A percentile compares a stretch with the other conserved stretches of the same genome.
phyloP scores from a whole-genome alignment of 2,797 vertebrate genomes.

The Helostoma temminkii region DNA sequence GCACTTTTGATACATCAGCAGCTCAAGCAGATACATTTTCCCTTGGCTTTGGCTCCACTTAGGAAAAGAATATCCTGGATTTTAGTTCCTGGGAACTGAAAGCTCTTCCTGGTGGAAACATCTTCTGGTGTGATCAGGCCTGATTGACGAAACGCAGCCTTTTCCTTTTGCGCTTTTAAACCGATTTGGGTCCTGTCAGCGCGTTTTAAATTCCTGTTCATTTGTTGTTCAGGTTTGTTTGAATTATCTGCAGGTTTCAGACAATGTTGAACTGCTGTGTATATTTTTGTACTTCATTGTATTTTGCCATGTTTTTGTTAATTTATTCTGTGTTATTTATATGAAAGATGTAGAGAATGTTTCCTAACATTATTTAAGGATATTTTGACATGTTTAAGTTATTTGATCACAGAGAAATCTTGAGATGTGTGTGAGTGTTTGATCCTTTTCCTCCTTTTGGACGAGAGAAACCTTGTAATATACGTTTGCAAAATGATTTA shows the following conservation, averaged over 20 bases:
- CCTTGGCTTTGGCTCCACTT: too few species aligned
- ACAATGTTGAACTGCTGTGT: slow-evolving; percentile 78
- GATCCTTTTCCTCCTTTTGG: slow-evolving; percentile 70
- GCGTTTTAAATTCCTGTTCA: slow-evolving; percentile 37
- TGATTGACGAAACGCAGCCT: slow-evolving; percentile 8
- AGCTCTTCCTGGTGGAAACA: too few species aligned
- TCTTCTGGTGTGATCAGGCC: slow-evolving; percentile 57
- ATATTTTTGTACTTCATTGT: slow-evolving; percentile 84
- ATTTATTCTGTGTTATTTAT: slow-evolving; percentile 89
- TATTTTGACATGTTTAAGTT: slow-evolving; percentile 79
- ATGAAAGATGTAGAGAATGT: slow-evolving; percentile 84
- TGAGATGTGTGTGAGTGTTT: slow-evolving; percentile 69
- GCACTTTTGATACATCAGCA: too few species aligned
- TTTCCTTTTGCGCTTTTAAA: slow-evolving; percentile 62
- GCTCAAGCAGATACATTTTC: too few species aligned
- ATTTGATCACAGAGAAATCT: slow-evolving; percentile 71
- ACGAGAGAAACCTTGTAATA: slow-evolving; percentile 81
- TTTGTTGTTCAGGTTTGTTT: slow-evolving; percentile 60
- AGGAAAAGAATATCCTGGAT: too few species aligned
- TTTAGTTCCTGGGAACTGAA: too few species aligned
- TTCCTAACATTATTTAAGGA: slow-evolving; percentile 83
- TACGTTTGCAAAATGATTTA: slow-evolving; percentile 86
- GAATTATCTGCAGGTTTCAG: slow-evolving; percentile 84
- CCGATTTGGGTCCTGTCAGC: slow-evolving; percentile 45
- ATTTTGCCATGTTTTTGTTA: slow-evolving; percentile 69